phyloP scores from a whole-genome alignment of 1,140 invertebrate genomes.

The Zaprionus nigranus region DNA sequence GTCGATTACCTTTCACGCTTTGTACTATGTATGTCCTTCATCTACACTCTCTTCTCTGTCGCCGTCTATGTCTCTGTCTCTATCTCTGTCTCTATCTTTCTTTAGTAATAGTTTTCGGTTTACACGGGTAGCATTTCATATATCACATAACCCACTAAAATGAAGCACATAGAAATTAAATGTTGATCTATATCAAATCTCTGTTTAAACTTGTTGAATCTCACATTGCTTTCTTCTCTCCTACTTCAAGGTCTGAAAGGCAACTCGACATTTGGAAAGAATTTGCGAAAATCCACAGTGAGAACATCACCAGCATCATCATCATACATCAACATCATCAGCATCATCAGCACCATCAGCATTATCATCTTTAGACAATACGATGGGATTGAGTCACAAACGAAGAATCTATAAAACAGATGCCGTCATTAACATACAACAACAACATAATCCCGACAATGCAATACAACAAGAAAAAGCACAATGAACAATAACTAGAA shows the following conservation, averaged over 20 bases:
- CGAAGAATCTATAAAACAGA: conserved; percentile 71
- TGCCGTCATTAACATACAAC: conserved; percentile 70
- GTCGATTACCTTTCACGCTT: no score
- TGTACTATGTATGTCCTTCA: no score
- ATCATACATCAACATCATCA: conserved; percentile 49
- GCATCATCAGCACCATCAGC: conserved; percentile 10
- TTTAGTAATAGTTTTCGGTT: conserved; percentile 23
- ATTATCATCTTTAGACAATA: conserved; percentile 47
- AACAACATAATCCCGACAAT: conserved; percentile 45
- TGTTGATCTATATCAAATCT: background rate
- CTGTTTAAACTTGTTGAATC: background rate
- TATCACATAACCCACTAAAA: conserved; percentile 22
- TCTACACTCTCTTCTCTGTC: conserved; percentile 15
- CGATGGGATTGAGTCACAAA: conserved; percentile 71
- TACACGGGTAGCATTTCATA: conserved; percentile 19
- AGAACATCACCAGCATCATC: conserved; percentile 72
- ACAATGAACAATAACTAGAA: conserved; percentile 63
- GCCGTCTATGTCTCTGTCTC: conserved; percentile 19
- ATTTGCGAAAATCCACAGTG: conserved; percentile 64
- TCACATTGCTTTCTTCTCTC: background rate
- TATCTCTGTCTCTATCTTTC: conserved; percentile 29
- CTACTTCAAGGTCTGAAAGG: conserved; percentile 67
- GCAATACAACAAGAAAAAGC: conserved; percentile 69
- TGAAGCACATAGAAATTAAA: conserved; percentile 10
- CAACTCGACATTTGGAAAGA: conserved; percentile 80